Evolutionary conservation across 2,797 vertebrate genomes (phyloP).

Genomic region (Sebastes paucispinis): DNA sequence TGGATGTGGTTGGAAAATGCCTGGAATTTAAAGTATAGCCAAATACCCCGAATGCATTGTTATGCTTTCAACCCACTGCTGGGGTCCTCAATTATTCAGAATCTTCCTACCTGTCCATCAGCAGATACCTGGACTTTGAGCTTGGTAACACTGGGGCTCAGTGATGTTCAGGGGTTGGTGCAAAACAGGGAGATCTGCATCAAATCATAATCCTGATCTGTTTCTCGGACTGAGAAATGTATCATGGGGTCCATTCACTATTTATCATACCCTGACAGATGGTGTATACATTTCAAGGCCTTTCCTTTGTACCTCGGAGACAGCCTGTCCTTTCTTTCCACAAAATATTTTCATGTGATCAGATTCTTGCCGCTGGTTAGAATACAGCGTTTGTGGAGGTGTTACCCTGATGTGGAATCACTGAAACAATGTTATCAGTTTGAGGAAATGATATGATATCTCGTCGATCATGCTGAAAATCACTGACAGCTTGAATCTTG

Average conservation of each 20-base stretch:
- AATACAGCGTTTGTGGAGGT: not conserved
- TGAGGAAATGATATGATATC: not conserved
- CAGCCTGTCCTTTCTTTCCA: conserved; percentile 22
- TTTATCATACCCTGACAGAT: conserved; percentile 50
- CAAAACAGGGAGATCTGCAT: conserved; percentile 51
- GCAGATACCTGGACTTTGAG: conserved; percentile 40
- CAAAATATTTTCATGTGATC: conserved; percentile 16
- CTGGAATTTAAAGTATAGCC: conserved; percentile 51
- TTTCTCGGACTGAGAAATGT: conserved; percentile 30
- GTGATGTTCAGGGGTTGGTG: conserved; percentile 13
- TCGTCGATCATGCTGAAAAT: not conserved
- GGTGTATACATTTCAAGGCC: conserved; percentile 29
- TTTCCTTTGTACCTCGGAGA: conserved; percentile 32
- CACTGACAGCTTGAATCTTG: not conserved
- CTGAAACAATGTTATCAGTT: not conserved
- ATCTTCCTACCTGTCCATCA: conserved; percentile 58
- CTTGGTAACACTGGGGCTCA: conserved; percentile 15
- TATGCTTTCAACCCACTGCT: conserved; percentile 58
- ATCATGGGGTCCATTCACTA: conserved; percentile 50
- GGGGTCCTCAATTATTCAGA: conserved; percentile 69
- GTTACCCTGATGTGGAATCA: not conserved
- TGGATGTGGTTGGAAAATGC: conserved; percentile 26
- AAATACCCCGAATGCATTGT: conserved; percentile 62
- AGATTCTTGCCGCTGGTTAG: not conserved
- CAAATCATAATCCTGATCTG: conserved; percentile 38